These are phyloP conservation scores for Drosophila kambysellisi DNA, from an alignment of 2,888 invertebrate species.

Conservation along the genomic window DNA sequence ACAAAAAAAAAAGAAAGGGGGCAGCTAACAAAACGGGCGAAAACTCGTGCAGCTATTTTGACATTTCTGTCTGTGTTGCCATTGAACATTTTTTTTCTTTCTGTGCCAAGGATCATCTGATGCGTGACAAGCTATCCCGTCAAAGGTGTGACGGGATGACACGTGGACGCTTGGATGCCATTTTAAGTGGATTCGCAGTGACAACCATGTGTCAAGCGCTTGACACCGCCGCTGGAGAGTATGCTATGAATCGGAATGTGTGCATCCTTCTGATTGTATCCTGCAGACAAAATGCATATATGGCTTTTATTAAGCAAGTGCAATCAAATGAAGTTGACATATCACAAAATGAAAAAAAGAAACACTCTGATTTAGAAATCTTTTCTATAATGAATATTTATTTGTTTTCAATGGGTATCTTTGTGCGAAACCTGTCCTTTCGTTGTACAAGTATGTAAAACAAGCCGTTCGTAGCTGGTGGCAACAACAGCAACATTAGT, in stretches of 20 bases:
- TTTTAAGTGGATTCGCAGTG: conserved; percentile 74
- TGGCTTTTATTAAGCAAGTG: not conserved
- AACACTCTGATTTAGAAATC: not conserved
- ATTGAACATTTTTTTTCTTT: conserved; percentile 25
- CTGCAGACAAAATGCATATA: not conserved
- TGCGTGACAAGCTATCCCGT: conserved; percentile 20
- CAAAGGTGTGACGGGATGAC: conserved; percentile 67
- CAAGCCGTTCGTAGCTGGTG: conserved; percentile 15
- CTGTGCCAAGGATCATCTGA: conserved; percentile 43
- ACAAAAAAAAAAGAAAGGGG: conserved; percentile 4
- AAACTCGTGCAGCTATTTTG: conserved; percentile 61
- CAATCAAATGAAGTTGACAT: too few species aligned
- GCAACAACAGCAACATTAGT: conserved; percentile 10
- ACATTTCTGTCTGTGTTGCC: conserved; percentile 37
- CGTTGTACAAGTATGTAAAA: conserved; percentile 34
- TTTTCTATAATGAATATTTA: not conserved
- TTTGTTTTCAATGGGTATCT: not conserved
- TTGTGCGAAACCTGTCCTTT: not conserved
- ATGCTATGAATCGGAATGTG: conserved; percentile 31
- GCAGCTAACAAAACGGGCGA: conserved; percentile 36
- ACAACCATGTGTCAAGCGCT: conserved; percentile 61
- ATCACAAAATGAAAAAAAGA: not conserved
- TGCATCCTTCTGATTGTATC: conserved; percentile 4
- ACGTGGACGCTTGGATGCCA: conserved; percentile 64
- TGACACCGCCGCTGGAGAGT: conserved; percentile 25